These are phyloP conservation scores for Craterocephalus amniculus DNA, from an alignment of 2,797 vertebrate genomes.

Conservation along the genomic window DNA sequence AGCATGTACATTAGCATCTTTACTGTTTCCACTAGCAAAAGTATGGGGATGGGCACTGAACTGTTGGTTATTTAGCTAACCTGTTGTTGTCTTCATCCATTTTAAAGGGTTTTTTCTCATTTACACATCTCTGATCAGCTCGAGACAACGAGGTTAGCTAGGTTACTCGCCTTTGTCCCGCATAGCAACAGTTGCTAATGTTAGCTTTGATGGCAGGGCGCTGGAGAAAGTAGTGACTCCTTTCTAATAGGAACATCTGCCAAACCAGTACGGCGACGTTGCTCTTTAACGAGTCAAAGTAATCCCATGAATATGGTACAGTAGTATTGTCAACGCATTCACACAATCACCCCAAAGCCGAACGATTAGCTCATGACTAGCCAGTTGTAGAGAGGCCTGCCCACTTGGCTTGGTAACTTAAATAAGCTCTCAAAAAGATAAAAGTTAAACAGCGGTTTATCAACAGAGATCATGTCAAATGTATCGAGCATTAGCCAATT, in stretches of 20 bases:
- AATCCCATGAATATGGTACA: background rate
- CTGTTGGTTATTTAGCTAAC: background rate
- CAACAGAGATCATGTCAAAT: background rate
- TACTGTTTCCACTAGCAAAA: background rate
- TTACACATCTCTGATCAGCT: too few relatives aligned
- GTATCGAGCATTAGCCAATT: accelerated
- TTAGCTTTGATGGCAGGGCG: constrained; percentile 37
- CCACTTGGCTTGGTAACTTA: constrained; percentile 39
- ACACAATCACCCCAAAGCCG: background rate
- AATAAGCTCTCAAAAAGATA: constrained; percentile 31
- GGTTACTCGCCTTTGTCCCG: constrained; percentile 56
- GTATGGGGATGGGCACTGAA: too few relatives aligned
- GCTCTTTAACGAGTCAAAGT: accelerated
- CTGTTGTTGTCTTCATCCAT: background rate
- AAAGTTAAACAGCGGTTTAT: constrained; percentile 30
- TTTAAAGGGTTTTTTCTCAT: accelerated
- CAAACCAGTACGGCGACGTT: background rate
- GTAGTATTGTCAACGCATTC: too few relatives aligned
- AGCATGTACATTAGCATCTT: constrained; percentile 55
- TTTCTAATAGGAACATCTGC: background rate
- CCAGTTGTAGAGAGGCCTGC: constrained; percentile 53
- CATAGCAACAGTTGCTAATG: constrained; percentile 51
- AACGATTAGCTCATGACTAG: constrained; percentile 14
- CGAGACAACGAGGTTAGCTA: background rate
- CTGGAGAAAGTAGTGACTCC: background rate